Evolutionary conservation across 2,888 invertebrate species (phyloP).

Genomic region (Autographa pulchrina): DNA sequence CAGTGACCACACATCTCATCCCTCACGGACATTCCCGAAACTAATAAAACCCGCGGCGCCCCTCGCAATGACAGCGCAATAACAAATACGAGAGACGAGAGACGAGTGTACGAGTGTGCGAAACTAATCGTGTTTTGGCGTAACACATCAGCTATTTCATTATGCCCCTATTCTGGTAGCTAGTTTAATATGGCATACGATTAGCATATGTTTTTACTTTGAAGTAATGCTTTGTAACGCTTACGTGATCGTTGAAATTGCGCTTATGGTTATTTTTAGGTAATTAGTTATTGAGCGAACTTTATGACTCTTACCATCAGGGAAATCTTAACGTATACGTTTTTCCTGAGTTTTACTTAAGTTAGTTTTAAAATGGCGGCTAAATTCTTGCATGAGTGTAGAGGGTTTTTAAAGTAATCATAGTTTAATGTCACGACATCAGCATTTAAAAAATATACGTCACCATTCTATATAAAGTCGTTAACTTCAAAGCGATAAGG

Average conservation of each 20-base stretch:
- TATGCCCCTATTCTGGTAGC: conserved; percentile 47
- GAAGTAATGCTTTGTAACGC: conserved; percentile 35
- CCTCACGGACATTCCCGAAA: conserved; percentile 34
- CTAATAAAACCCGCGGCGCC: conserved; percentile 51
- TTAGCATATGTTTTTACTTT: conserved; percentile 53
- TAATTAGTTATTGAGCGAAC: neutral
- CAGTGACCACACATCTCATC: conserved; percentile 38
- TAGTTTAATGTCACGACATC: no score
- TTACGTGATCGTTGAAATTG: neutral
- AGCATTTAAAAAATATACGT: neutral
- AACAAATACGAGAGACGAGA: conserved; percentile 17
- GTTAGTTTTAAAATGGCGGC: no score
- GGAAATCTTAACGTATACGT: no score
- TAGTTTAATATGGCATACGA: conserved; percentile 53
- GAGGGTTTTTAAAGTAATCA: no score
- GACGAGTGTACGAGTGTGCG: conserved; percentile 65
- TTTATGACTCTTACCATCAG: no score
- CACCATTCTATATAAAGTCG: neutral
- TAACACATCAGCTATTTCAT: conserved; percentile 73
- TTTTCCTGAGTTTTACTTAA: no score
- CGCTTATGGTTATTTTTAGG: neutral
- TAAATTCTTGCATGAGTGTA: no score
- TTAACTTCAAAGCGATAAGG: neutral
- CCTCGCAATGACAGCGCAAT: conserved; percentile 59
- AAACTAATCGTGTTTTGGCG: conserved; percentile 71